Percentiles rank a stretch among this genome's conserved stretches.
phyloP scores from a whole-genome alignment of 2,113 vertebrate genomes.

The Catharus fuscescens region DNA sequence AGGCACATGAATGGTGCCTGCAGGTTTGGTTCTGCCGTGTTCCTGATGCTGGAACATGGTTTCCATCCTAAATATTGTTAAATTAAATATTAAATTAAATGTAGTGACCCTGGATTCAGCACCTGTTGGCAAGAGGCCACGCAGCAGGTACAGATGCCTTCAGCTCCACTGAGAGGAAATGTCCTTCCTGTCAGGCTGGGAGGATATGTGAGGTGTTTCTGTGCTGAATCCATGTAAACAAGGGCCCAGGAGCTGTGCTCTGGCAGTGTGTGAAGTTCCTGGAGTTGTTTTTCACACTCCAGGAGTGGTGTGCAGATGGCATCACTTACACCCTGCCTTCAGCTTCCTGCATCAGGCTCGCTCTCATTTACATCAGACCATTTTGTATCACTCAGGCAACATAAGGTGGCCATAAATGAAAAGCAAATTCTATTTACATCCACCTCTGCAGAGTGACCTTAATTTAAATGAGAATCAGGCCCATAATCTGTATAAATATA shows the following conservation, averaged over 20 bases:
- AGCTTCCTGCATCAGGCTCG: background rate
- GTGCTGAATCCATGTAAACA: background rate
- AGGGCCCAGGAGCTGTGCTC: background rate
- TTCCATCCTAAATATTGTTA: background rate
- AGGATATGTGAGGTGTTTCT: background rate
- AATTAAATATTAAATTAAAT: background rate
- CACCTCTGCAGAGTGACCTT: slow-evolving; percentile 45
- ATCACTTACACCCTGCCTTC: background rate
- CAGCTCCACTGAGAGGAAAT: background rate
- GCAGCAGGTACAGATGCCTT: background rate
- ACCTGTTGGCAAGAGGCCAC: background rate
- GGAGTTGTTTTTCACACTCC: background rate
- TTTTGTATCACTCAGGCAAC: background rate
- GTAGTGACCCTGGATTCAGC: background rate
- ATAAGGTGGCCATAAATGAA: slow-evolving; percentile 3
- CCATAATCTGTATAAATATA: slow-evolving; percentile 71
- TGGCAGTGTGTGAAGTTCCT: background rate
- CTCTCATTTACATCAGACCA: background rate
- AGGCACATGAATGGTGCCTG: background rate
- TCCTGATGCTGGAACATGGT: background rate
- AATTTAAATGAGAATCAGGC: slow-evolving; percentile 68
- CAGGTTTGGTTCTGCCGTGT: background rate
- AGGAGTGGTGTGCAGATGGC: background rate
- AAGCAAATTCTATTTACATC: slow-evolving; percentile 46
- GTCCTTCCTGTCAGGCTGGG: background rate